Base-by-base conservation (phyloP, 2,797 vertebrate genomes). In the Betta splendens region DNA sequence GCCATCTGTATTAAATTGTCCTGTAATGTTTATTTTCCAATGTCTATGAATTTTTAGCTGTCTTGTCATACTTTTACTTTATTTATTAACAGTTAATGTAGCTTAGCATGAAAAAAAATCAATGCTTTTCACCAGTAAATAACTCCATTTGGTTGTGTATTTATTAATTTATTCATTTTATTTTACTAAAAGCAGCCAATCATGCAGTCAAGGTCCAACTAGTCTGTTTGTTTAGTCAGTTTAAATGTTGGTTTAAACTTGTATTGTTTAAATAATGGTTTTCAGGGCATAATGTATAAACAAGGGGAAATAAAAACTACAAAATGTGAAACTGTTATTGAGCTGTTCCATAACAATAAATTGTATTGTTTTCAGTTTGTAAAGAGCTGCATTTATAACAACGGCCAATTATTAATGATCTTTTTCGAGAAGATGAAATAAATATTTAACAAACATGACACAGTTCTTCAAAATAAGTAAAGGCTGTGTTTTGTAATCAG, bases 161-260 rank as follows among this genome's bases (percentile, higher is more conserved):
- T 61, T 77, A 81, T 89, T 88, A 56, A 73, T 89, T 92, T 80
- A 72, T 71, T 61, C 77, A 65, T 80, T 90, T 89, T 90, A n/a
- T n/a, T 89, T 68, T 87, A 87, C 81, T 80, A 79, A 81, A 77
- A 69, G 76, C 81, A 76, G 69, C 72, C 51, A 67, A 81, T 83
- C 73, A 76, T 84, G 70, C 85, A 84, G 81, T 86, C 81, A 44
- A 87, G 72, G 68, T 87, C 71, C 56, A 85, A 77, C 64, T 86
- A 84, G 85, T 87, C 82, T 64, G 77, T 89, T 88, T 80, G 86
- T 91, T 90, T 86, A 78, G 85, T 89, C 87, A 85, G 82, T 87
- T 89, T 88, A 81, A 90, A 86, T 86, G 87, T 91, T 90, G 79
- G 86, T 91, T 93, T 89, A 81, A 91, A 85, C 72, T 81, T 89